These are phyloP conservation scores for Hermaeophaga mercurialis DNA, from an alignment of 2,888 invertebrate genomes.

Conservation along the genomic window DNA sequence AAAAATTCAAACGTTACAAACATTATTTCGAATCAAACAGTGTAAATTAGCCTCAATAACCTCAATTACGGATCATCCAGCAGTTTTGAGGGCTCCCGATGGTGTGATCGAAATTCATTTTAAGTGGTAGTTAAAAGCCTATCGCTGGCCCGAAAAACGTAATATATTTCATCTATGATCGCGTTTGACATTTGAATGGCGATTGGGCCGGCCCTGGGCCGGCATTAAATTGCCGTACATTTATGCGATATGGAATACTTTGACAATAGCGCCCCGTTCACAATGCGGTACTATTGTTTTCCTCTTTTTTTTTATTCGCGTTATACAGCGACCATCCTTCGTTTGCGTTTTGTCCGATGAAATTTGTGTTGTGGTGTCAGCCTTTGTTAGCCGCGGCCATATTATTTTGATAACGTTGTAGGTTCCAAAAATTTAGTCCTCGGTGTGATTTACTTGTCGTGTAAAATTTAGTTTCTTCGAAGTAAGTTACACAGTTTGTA, in stretches of 20 bases:
- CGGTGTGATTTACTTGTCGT: neutral
- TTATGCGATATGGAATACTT: conserved; percentile 37
- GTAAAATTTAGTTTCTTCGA: neutral
- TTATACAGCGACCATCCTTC: conserved; percentile 17
- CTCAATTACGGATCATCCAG: conserved; percentile 16
- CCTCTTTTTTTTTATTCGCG: conserved; percentile 26
- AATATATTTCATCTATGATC: conserved; percentile 40
- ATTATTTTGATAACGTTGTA: conserved; percentile 26
- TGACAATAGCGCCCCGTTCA: conserved; percentile 35
- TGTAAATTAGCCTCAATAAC: conserved; percentile 13
- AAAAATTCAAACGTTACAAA: conserved; percentile 7
- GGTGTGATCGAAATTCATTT: conserved; percentile 29
- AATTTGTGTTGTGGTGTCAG: conserved; percentile 30
- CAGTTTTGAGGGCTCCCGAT: conserved; percentile 20
- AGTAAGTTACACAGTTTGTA: no score
- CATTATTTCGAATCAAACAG: conserved; percentile 3
- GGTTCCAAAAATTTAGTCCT: neutral
- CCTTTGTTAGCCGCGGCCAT: conserved; percentile 25
- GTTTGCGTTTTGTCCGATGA: conserved; percentile 30
- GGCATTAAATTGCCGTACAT: conserved; percentile 37
- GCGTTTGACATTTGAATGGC: conserved; percentile 41
- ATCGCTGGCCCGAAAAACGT: conserved; percentile 34
- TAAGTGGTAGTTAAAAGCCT: conserved; percentile 30
- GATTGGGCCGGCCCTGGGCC: conserved; percentile 32
- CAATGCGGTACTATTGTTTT: conserved; percentile 36